A percentile compares a stretch with the other conserved stretches of the same genome.
These are phyloP conservation scores for Ciconia nigra DNA, from an alignment of 2,797 vertebrate species.

Conservation along the genomic window DNA sequence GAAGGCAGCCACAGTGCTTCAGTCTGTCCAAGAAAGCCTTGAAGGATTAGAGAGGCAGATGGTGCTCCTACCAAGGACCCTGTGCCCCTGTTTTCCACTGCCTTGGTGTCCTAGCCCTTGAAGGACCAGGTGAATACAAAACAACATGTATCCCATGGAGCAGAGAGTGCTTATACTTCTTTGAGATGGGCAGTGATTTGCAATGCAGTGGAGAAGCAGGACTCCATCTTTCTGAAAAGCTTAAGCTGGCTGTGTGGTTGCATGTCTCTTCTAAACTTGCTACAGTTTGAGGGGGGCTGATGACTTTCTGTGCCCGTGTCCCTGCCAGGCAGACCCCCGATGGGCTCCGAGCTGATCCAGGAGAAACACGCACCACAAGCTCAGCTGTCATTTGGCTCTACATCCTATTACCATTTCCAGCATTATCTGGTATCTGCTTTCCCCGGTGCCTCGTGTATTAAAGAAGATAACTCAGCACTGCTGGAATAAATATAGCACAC, in stretches of 20 bases:
- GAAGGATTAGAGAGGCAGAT: neutral
- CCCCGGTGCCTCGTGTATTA: neutral
- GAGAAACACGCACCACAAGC: neutral
- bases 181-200: neutral
- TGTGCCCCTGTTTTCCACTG: neutral
- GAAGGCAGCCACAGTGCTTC: neutral
- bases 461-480: neutral
- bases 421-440: neutral
- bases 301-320: neutral
- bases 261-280: neutral
- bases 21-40: neutral
- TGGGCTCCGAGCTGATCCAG: neutral
- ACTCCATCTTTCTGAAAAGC: neutral
- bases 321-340: neutral
- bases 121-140: neutral
- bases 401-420: neutral
- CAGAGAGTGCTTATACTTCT: neutral
- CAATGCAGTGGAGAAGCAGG: neutral
- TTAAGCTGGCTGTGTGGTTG: neutral
- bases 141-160: accelerated
- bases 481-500: slow-evolving; percentile 3
- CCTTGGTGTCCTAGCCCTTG: neutral
- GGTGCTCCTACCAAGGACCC: neutral
- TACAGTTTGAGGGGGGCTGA: neutral
- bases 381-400: neutral